phyloP scores from a whole-genome alignment of 2,888 invertebrate genomes.

The Rosalia funebris region DNA sequence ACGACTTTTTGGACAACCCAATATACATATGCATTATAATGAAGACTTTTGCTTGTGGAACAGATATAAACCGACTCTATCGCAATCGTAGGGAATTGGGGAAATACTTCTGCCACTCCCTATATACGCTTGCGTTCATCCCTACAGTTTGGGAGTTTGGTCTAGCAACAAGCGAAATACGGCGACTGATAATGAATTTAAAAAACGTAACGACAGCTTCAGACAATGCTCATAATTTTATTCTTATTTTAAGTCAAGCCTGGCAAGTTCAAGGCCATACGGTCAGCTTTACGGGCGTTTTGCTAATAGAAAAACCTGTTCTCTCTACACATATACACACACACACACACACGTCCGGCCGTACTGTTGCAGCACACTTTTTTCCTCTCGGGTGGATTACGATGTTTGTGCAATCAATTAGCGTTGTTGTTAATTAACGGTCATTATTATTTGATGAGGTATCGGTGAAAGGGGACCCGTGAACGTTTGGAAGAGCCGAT shows the following conservation, averaged over 20 bases:
- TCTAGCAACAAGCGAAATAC: background rate
- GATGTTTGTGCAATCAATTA: conserved; percentile 15
- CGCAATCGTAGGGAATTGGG: too few relatives aligned
- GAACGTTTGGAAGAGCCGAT: background rate
- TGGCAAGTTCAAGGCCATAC: conserved; percentile 19
- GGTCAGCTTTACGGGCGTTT: conserved; percentile 15
- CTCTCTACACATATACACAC: background rate
- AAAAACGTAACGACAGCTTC: conserved; percentile 4
- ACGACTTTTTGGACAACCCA: too few relatives aligned
- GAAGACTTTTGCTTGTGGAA: too few relatives aligned
- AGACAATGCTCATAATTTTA: conserved; percentile 15
- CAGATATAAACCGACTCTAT: too few relatives aligned
- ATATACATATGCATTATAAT: too few relatives aligned
- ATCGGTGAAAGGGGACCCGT: conserved; percentile 4
- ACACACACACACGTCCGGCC: background rate
- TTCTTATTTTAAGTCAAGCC: conserved; percentile 2
- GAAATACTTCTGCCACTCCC: too few relatives aligned
- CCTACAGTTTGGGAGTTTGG: background rate
- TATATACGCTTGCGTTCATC: too few relatives aligned
- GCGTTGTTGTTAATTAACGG: background rate
- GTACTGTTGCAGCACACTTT: background rate
- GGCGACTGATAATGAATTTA: background rate
- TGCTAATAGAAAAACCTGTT: conserved; percentile 26
- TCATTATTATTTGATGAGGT: conserved; percentile 7
- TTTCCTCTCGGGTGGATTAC: background rate